These are phyloP conservation scores for Peromyscus leucopus DNA, from an alignment of 2,113 vertebrate genomes.

Conservation along the genomic window DNA sequence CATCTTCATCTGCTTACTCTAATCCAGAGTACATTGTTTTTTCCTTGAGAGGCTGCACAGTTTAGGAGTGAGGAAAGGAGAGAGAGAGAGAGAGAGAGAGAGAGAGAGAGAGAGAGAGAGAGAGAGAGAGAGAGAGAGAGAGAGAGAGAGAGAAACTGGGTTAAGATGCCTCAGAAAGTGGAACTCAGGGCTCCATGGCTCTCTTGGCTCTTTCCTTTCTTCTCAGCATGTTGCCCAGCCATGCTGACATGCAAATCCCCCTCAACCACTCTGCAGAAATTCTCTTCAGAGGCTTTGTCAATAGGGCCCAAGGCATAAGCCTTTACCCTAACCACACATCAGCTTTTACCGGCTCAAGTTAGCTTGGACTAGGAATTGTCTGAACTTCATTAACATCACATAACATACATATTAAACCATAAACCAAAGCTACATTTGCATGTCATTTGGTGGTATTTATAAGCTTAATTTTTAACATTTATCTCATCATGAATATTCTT, in stretches of 20 bases:
- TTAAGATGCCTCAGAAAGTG: not conserved
- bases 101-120: not conserved
- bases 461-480: not conserved
- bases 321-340: not conserved
- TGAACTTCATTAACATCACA: not conserved
- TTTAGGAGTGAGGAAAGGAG: not conserved
- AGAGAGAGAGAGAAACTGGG: not conserved
- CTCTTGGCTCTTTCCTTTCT: not conserved
- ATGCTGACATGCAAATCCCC: not conserved
- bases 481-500: not conserved
- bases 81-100: not conserved
- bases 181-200: too few relatives aligned
- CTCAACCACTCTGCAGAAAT: fast-evolving
- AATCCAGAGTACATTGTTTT: not conserved
- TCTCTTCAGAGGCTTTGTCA: not conserved
- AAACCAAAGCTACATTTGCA: not conserved
- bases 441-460: not conserved
- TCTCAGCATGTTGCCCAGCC: fast-evolving
- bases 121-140: not conserved
- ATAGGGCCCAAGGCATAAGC: not conserved
- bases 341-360: not conserved
- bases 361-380: not conserved
- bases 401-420: not conserved
- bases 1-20: not conserved
- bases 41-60: not conserved